Conservation (phyloP, 2,113 vertebrate species). For the Eidolon helvum region DNA sequence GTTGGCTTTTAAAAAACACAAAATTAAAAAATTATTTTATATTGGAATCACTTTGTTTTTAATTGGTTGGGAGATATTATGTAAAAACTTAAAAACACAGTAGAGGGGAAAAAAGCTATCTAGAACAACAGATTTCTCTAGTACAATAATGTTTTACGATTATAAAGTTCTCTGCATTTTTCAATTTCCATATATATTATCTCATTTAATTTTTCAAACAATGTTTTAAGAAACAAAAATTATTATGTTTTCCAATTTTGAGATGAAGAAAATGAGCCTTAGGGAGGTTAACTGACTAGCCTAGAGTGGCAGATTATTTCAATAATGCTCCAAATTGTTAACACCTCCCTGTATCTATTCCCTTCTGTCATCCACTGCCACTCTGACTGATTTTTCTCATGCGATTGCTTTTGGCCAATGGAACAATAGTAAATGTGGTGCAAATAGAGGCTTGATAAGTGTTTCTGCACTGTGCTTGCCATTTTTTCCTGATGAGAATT, state of each 20-base stretch:
- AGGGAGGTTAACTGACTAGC: neutral
- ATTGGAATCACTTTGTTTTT: neutral
- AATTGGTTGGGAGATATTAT: neutral
- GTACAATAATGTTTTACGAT: neutral
- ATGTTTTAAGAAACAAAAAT: neutral
- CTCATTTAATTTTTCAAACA: neutral
- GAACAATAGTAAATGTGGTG: neutral
- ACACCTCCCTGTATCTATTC: neutral
- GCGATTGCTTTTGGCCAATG: neutral
- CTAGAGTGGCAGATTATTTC: neutral
- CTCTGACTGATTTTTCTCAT: neutral
- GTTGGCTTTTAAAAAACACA: neutral
- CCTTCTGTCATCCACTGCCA: too few species aligned
- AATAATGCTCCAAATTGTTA: neutral
- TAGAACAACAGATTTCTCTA: neutral
- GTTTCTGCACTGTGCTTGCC: neutral
- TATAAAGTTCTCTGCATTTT: neutral
- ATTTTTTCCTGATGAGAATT: neutral
- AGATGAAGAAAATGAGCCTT: neutral
- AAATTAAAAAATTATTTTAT: neutral
- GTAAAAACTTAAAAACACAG: neutral
- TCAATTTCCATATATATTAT: neutral
- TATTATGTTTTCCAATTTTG: neutral
- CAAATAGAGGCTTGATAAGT: neutral
- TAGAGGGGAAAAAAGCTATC: neutral